Evolutionary conservation across 2,888 invertebrate genomes (phyloP), one percentile per base, ranked within the genome.

Genomic region (Trisateles emortualis): DNA sequence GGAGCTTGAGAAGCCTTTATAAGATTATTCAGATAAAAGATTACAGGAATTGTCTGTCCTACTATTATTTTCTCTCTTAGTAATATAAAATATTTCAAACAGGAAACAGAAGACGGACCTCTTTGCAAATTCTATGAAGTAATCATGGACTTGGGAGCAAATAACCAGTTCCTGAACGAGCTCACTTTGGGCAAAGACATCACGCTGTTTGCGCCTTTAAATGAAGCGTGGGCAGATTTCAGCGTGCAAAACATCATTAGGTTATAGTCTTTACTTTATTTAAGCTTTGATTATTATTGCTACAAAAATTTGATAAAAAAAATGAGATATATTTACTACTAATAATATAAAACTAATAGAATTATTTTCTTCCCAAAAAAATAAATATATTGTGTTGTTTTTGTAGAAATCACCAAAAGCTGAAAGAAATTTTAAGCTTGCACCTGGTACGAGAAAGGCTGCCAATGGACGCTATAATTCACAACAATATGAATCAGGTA

Each of bases 161-260:
- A 96, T 64, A 92, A 92, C 64, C 90, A 86, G 75, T 96, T 97
- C 78, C 93, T 96, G 81, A 94, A 94, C 58, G 95, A 95, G 63
- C 94, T 97, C 26, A 95, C 94, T 51, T 88, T 94, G 53, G 94
- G 95, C 60, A 95, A 95, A 52, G 96, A 96, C 68, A 94, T 97
- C 17, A 98, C 98, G 2, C 93, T 98, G 52, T 97, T 98, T 83
- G 98, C 97, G 1, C 98, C 98, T 0, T 97, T 97, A 76, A 98
- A 98, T 81, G 96, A 96, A 59, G 98, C 98, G 10, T 96, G 97
- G 95, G 94, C 95, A 41, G 95, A 95, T 65, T 94, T 95, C 40
- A 95, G 95, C 61, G 94, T 97, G n/a, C 94, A 95, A 73, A 94
- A 95, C 74, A 94, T 97, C 57, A 87, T 95, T 46, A 93, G 94